These are phyloP conservation scores for Rhyzopertha dominica DNA, from an alignment of 1,140 invertebrate species.

Conservation along the genomic window DNA sequence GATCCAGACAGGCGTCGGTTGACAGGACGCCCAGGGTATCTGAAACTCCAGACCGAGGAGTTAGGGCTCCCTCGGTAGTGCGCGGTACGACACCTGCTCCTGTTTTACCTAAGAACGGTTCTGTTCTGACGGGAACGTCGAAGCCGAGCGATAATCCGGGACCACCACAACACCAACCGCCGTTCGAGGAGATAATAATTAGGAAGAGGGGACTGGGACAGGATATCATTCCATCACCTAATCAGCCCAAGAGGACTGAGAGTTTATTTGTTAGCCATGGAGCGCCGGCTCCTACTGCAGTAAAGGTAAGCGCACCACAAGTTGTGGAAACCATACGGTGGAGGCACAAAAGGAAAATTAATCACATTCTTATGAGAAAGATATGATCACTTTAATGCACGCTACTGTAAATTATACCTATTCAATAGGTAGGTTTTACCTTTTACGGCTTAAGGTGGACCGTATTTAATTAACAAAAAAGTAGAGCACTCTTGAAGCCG, in stretches of 20 bases:
- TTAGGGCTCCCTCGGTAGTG: slow-evolving; percentile 36
- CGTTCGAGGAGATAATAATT: slow-evolving; percentile 74
- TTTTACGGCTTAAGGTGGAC: too few species aligned
- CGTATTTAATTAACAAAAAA: too few species aligned
- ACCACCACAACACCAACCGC: slow-evolving; percentile 42
- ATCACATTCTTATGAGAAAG: too few species aligned
- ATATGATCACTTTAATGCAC: too few species aligned
- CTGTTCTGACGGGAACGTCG: slow-evolving; percentile 34
- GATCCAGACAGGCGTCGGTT: slow-evolving; percentile 71
- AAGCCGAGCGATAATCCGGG: slow-evolving; percentile 36
- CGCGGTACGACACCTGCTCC: slow-evolving; percentile 46
- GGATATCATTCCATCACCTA: slow-evolving; percentile 78
- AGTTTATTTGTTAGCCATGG: slow-evolving; percentile 60
- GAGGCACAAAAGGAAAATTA: too few species aligned
- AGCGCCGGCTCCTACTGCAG: slow-evolving; percentile 20
- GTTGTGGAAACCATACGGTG: too few species aligned
- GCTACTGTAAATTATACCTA: too few species aligned
- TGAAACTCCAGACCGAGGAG: slow-evolving; percentile 47
- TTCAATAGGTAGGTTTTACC: too few species aligned
- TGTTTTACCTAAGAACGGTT: slow-evolving; percentile 31
- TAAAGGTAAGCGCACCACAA: slow-evolving; percentile 25
- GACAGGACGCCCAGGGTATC: slow-evolving; percentile 52
- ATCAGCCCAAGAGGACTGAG: slow-evolving; percentile 83
- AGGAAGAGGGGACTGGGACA: slow-evolving; percentile 75
- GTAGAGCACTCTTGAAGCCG: too few species aligned